Evolutionary conservation across 1,140 invertebrate genomes (phyloP).

Genomic region (Lordiphosa stackelbergi): DNA sequence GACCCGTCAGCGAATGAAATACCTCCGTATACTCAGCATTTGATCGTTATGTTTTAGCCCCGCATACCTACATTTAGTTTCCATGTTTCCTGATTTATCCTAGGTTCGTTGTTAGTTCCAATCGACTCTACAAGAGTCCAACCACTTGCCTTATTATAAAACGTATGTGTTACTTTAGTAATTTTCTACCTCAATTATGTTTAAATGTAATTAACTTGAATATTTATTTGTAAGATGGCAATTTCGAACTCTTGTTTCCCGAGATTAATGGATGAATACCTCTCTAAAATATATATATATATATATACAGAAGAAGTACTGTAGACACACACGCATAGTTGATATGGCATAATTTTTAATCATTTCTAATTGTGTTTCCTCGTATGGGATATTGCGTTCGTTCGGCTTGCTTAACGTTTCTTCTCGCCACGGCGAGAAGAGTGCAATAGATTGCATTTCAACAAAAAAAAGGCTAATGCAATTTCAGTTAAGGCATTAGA

Average conservation of each 20-base stretch:
- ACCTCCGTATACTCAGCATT: conserved; percentile 50
- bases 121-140: conserved; percentile 64
- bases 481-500: conserved; percentile 57
- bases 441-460: conserved; percentile 48
- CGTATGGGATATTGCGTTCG: conserved; percentile 5
- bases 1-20: conserved; percentile 54
- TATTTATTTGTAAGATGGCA: conserved; percentile 54
- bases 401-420: conserved; percentile 24
- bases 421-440: conserved; percentile 12
- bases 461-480: conserved; percentile 31
- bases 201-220: conserved; percentile 62
- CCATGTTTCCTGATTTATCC: conserved; percentile 40
- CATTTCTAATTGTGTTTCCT: background rate
- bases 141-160: conserved; percentile 63
- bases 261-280: conserved; percentile 25
- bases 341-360: conserved; percentile 12
- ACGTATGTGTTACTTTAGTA: conserved; percentile 72
- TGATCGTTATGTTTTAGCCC: conserved; percentile 11
- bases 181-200: conserved; percentile 71
- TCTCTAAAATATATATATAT: conserved; percentile 14
- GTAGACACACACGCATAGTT: conserved; percentile 16
- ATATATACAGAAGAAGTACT: too few species aligned
- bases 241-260: conserved; percentile 22
- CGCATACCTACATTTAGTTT: conserved; percentile 5
- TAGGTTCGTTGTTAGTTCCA: conserved; percentile 61